Evolutionary conservation across 2,797 vertebrate species (phyloP), one percentile per base, ranked within the genome.

Genomic region (Sebastes goodei): DNA sequence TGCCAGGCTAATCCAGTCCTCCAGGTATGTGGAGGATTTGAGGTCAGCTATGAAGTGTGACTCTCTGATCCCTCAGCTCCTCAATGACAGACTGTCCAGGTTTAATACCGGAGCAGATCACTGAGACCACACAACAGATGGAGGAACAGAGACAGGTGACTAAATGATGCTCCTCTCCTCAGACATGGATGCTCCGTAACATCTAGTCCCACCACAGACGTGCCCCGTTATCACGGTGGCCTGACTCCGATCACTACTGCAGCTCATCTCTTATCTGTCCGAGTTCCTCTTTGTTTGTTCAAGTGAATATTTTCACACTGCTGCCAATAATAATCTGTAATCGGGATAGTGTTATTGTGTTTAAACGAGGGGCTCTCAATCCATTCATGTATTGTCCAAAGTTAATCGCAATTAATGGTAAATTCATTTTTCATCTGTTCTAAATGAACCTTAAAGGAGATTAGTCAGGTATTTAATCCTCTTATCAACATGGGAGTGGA

Each of bases 31-130:
- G 60, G 60, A 68, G 63, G 78, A 78, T 72, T 84, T 74, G 25
- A 61, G 76, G 62, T 84, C 75, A 77, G 83, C 60, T 67, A 61
- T 78, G 72, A 69, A 32, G 38, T n/a, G 56, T 33, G 38, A 68
- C 30, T 23, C 42, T 25, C 67, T 86, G 77, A 88, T 79, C 74
- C 25, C 38, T 20, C 61, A 30, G 42, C 23, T 68, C 76, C 72
- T 71, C 68, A 81, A 76, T 65, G 65, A 20, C 38, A 7, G 23
- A 60, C 76, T 52, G 55, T 68, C 21, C 65, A 46, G 23, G 27
- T 76, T 32, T 20, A 17, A 76, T 52, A 62, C 61, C 30, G 11
- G 7, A 64, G 29, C 20, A 53, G 8, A 35, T 66, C 7, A 63
- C 10, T 57, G 52, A 21, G 23, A 56, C 33, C 25, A 55, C 73